Percentiles rank a stretch among this genome's conserved stretches.
phyloP scores from a whole-genome alignment of 2,113 vertebrate genomes.

The Tetraodon nigroviridis region DNA sequence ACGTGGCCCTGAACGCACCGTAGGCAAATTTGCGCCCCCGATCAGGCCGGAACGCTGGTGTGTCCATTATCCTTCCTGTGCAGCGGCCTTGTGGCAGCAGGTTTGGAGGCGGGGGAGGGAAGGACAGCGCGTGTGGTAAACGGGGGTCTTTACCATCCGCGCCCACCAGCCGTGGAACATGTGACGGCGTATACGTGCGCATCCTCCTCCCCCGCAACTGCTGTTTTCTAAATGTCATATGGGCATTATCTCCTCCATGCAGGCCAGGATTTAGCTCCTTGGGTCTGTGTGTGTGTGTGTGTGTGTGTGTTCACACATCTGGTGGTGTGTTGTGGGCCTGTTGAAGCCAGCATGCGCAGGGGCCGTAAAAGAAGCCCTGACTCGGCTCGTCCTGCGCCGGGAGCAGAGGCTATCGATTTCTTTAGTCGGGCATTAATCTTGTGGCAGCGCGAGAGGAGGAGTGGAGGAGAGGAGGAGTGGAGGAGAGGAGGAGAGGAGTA shows the following conservation, averaged over 20 bases:
- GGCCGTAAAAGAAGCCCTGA: not conserved
- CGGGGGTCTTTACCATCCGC: slow-evolving; percentile 9
- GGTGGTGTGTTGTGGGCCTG: slow-evolving; percentile 5
- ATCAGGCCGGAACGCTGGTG: too few relatives aligned
- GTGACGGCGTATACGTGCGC: not conserved
- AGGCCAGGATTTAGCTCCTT: slow-evolving; percentile 13
- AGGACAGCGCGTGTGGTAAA: slow-evolving; percentile 24
- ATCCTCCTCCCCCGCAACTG: slow-evolving; percentile 1
- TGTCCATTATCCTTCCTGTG: too few relatives aligned
- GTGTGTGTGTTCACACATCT: slow-evolving; percentile 4
- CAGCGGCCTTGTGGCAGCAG: too few relatives aligned
- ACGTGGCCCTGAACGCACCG: too few relatives aligned
- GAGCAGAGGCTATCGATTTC: slow-evolving; percentile 40
- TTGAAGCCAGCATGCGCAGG: not conserved
- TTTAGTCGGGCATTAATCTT: slow-evolving; percentile 21
- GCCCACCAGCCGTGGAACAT: not conserved
- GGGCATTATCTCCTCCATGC: slow-evolving; percentile 23
- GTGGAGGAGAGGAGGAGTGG: too few relatives aligned
- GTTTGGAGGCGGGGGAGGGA: slow-evolving; percentile 20
- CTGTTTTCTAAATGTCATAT: slow-evolving; percentile 51
- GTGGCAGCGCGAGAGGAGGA: not conserved
- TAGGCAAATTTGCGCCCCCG: too few relatives aligned
- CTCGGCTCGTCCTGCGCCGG: slow-evolving; percentile 2
- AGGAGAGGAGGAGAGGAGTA: too few relatives aligned
- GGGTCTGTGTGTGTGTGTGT: not conserved